These are phyloP conservation scores for Heterocephalus glaber DNA, from an alignment of 2,113 vertebrate genomes.

Conservation along the genomic window DNA sequence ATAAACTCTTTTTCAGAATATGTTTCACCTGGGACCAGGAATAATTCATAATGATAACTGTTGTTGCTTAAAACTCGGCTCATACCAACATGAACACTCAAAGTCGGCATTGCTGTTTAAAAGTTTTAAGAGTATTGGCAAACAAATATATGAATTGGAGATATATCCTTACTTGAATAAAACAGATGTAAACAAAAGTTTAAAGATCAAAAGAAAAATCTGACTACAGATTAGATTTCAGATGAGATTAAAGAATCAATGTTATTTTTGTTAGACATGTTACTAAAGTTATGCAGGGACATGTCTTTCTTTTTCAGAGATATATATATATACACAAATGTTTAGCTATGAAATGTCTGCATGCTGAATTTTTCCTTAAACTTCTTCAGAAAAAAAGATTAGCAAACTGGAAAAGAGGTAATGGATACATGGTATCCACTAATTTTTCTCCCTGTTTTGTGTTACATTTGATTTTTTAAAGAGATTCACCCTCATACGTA, in stretches of 20 bases:
- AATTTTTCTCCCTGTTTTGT: not conserved
- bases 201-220: not conserved
- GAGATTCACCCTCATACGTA: not conserved
- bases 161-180: not conserved
- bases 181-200: conserved; percentile 16
- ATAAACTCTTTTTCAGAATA: not conserved
- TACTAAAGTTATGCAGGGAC: not conserved
- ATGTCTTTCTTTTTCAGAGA: conserved; percentile 39
- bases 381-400: not conserved
- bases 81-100: not conserved
- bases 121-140: not conserved
- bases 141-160: conserved; percentile 1
- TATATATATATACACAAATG: conserved; percentile 22
- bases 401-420: conserved; percentile 15
- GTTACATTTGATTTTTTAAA: not conserved
- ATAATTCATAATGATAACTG: not conserved
- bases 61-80: conserved; percentile 21
- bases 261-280: not conserved
- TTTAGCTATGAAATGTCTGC: not conserved
- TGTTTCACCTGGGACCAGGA: not conserved
- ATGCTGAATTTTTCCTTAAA: conserved; percentile 21
- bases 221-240: not conserved
- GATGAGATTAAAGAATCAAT: not conserved
- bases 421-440: not conserved
- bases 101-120: not conserved